Conservation (phyloP, 2,797 vertebrate species). For the Amblyraja radiata region DNA sequence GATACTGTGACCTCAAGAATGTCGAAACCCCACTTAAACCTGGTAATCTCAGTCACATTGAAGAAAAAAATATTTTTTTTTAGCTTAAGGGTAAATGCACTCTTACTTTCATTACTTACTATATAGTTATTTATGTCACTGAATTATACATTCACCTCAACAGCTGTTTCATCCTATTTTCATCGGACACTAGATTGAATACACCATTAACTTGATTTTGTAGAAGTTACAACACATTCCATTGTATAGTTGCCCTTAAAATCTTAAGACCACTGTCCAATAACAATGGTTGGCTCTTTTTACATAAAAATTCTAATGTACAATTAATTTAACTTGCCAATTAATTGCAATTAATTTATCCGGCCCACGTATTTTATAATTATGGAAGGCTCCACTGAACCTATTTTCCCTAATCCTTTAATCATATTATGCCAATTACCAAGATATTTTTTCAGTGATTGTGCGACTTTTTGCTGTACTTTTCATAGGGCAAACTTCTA, state of each 20-base stretch:
- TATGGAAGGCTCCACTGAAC: no score
- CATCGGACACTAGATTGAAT: neutral
- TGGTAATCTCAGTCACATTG: no score
- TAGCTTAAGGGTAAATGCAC: no score
- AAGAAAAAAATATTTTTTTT: no score
- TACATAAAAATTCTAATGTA: neutral
- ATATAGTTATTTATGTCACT: neutral
- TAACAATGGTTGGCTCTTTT: neutral
- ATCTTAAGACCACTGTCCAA: neutral
- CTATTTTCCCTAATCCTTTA: neutral
- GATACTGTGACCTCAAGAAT: neutral
- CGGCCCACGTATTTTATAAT: no score
- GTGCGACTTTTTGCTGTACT: neutral
- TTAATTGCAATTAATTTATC: no score
- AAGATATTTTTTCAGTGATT: neutral
- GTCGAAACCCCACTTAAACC: neutral
- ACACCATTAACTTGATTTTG: neutral
- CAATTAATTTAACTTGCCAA: no score
- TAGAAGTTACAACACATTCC: neutral
- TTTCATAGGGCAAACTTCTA: neutral
- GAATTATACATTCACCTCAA: neutral
- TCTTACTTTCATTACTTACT: neutral
- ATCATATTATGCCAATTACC: neutral
- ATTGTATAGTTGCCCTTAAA: neutral
- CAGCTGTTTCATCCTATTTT: neutral